Conservation (phyloP, 2,113 vertebrate genomes). For the Ictidomys tridecemlineatus region DNA sequence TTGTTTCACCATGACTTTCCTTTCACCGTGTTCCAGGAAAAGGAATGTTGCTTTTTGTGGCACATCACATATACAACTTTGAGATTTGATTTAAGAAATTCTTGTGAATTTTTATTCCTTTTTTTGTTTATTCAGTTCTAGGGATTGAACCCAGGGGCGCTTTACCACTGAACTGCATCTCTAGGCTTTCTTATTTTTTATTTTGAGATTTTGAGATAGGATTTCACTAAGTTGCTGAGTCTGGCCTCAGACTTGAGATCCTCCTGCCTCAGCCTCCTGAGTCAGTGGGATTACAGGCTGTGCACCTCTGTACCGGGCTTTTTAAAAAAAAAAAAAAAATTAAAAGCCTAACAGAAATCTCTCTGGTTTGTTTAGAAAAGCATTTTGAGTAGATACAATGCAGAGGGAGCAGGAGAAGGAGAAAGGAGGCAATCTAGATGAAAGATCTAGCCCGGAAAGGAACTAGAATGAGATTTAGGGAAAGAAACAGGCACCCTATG, state of each 20-base stretch:
- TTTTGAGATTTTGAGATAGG: background rate
- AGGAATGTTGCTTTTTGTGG: background rate
- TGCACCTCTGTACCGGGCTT: background rate
- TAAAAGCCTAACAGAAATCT: background rate
- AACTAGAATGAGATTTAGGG: background rate
- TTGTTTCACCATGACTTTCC: background rate
- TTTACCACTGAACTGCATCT: background rate
- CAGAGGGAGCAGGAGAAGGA: background rate
- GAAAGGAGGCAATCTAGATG: fast-evolving
- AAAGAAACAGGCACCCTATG: background rate
- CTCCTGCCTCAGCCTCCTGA: background rate
- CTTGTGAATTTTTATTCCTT: too few relatives aligned
- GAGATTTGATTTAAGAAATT: background rate
- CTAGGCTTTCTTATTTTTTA: background rate
- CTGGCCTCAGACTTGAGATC: background rate
- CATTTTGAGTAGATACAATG: background rate
- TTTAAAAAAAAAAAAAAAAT: background rate
- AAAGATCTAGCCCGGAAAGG: background rate
- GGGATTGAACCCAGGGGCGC: background rate
- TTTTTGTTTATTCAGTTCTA: background rate
- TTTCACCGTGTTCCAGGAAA: background rate
- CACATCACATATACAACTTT: background rate
- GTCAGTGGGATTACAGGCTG: background rate
- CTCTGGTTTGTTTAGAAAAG: background rate
- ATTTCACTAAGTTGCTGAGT: background rate